Conservation (phyloP, 2,888 invertebrate genomes). For the Rhagonycha fulva region DNA sequence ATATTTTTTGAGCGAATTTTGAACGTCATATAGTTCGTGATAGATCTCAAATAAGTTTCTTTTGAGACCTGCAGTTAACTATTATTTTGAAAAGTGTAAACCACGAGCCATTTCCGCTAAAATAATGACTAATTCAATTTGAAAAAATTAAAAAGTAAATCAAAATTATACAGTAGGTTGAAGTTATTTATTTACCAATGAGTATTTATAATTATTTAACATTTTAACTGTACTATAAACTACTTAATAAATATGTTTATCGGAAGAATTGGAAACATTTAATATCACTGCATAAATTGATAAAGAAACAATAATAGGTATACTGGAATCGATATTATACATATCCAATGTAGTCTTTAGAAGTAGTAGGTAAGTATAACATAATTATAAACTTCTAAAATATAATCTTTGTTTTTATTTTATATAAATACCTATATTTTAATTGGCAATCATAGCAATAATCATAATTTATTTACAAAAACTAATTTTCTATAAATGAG, state of each 20-base stretch:
- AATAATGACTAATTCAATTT: neutral
- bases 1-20: too few relatives aligned
- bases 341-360: neutral
- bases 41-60: too few relatives aligned
- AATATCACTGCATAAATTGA: conserved; percentile 45
- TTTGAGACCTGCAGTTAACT: too few relatives aligned
- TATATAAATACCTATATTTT: neutral
- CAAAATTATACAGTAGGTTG: conserved; percentile 34
- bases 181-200: conserved; percentile 52
- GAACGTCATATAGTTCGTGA: too few relatives aligned
- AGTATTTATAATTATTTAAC: conserved; percentile 46
- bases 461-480: neutral
- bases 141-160: neutral
- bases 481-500: neutral
- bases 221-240: conserved; percentile 50
- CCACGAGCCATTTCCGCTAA: too few relatives aligned
- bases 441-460: neutral
- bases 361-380: neutral
- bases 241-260: conserved; percentile 40
- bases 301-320: neutral
- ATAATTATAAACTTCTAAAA: neutral
- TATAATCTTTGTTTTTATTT: neutral
- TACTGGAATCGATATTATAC: neutral
- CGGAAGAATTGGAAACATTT: conserved; percentile 52
- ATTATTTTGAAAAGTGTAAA: too few relatives aligned